Evolutionary conservation across 2,797 vertebrate species (phyloP), one percentile per base, ranked within the genome.

Genomic region (Neosilurus hyrtlii): DNA sequence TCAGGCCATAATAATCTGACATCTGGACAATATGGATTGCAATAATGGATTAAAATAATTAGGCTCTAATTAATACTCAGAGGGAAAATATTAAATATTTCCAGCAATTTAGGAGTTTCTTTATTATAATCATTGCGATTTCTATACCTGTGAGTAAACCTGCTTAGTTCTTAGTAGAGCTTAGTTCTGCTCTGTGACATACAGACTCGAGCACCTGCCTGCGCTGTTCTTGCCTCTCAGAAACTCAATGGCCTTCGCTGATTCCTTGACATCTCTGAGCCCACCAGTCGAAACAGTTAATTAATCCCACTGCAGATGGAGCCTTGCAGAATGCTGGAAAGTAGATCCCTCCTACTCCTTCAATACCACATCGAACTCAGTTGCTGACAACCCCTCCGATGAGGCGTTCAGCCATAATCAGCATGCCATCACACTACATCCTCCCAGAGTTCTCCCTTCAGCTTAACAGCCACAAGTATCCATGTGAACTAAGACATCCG

Each of bases 281-380:
- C 84, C 86, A 86, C 81, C 82, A 87, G 35, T 75, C 73, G 80
- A 37, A 61, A 79, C n/a, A 83, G 88, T 80, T 91, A 91, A 93
- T 84, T 88, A 91, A 88, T 88, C 88, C 87, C 77, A 65, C 81
- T 87, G 87, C 85, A 90, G 88, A 89, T 79, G 79, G 79, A 61
- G 74, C 37, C 61, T 81, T 72, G 43, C 56, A 62, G 68, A 51
- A 72, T 14, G 80, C 68, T 52, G 22, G 51, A 73, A 88, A 74
- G 63, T 70, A 14, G 86, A 80, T 67, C 90, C 72, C 81, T 84
- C 20, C 71, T 43, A 63, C n/a, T 88, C 71, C 71, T 81, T 85
- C 54, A 71, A 30, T 75, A 30, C 22, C 51, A 12, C 22, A 65
- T 26, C 35, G 37, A 49, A 62, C 70, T 77, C n/a, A 16, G 52